Percentiles rank a stretch among this genome's conserved stretches.
These are phyloP conservation scores for Luffia ferchaultella DNA, from an alignment of 2,888 invertebrate genomes.

Conservation along the genomic window DNA sequence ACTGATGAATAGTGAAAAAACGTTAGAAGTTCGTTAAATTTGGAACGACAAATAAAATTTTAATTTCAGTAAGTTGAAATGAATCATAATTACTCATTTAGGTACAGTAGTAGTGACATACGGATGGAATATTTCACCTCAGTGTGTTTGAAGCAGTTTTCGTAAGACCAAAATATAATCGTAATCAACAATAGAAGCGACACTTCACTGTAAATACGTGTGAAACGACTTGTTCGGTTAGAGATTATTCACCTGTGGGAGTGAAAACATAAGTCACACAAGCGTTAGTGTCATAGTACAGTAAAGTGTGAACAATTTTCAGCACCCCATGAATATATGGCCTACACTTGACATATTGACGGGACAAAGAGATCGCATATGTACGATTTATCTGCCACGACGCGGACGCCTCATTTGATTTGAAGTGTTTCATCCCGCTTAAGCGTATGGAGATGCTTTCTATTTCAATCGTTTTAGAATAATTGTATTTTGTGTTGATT, in stretches of 20 bases:
- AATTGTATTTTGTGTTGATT: neutral
- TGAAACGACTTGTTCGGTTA: too few species aligned
- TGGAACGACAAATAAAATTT: neutral
- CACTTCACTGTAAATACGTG: too few species aligned
- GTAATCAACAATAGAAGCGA: too few species aligned
- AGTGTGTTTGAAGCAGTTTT: too few species aligned
- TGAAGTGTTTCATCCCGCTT: too few species aligned
- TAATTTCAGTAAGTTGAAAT: neutral
- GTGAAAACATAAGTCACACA: too few species aligned
- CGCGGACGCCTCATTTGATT: neutral
- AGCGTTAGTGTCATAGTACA: too few species aligned
- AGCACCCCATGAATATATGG: neutral
- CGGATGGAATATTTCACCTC: neutral
- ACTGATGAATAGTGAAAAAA: too few species aligned
- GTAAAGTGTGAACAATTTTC: neutral
- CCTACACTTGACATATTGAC: constrained; percentile 49
- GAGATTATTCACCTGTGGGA: too few species aligned
- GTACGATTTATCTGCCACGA: constrained; percentile 2
- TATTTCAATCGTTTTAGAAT: too few species aligned
- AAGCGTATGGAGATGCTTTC: too few species aligned
- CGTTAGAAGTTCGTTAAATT: neutral
- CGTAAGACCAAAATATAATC: too few species aligned
- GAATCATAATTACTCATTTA: neutral
- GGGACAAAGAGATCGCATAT: constrained; percentile 48
- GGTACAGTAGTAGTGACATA: neutral